These are phyloP conservation scores for Lasiurus cinereus DNA, from an alignment of 2,113 vertebrate genomes.

Conservation along the genomic window DNA sequence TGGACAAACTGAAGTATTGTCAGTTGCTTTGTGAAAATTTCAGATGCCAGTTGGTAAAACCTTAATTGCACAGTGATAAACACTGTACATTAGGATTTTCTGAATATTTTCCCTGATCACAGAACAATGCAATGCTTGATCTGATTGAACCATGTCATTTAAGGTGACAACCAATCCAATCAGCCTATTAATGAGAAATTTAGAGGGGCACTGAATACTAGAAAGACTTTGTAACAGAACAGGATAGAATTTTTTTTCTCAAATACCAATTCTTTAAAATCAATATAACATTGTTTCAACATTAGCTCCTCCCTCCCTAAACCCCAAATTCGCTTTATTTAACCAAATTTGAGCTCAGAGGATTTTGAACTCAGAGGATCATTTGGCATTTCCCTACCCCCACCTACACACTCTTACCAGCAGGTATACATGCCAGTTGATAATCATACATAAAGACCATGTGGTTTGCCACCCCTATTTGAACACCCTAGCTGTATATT, in stretches of 20 bases:
- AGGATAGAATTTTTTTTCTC: background rate
- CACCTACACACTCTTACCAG: background rate
- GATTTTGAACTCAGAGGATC: background rate
- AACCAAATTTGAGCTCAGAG: constrained; percentile 25
- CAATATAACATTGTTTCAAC: background rate
- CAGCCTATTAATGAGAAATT: background rate
- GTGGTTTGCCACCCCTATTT: background rate
- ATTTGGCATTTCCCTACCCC: background rate
- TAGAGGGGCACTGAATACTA: background rate
- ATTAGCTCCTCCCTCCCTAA: background rate
- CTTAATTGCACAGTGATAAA: background rate
- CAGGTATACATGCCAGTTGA: background rate
- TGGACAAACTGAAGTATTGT: background rate
- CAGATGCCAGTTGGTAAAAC: background rate
- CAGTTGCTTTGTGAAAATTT: background rate
- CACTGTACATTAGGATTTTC: background rate
- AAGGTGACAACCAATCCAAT: background rate
- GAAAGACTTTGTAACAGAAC: background rate
- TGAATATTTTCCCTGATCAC: background rate
- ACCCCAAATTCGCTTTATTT: background rate
- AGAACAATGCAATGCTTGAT: background rate
- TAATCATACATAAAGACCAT: background rate
- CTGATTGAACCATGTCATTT: background rate
- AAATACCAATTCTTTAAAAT: background rate
- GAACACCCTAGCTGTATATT: background rate